Percentiles rank a stretch among this genome's conserved stretches.
phyloP scores from a whole-genome alignment of 2,888 invertebrate species.

The Drosophila leonis region DNA sequence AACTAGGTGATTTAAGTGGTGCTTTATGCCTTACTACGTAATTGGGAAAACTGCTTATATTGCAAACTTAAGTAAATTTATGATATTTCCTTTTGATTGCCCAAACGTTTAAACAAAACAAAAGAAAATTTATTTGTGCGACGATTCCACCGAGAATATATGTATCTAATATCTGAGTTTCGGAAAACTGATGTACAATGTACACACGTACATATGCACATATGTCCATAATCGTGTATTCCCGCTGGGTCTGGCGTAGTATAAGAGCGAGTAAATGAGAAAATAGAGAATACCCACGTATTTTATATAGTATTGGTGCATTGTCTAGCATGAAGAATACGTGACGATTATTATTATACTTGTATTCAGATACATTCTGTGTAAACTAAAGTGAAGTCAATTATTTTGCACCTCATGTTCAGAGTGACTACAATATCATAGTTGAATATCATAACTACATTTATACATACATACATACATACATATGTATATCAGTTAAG shows the following conservation, averaged over 20 bases:
- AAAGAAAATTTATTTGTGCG: too few relatives aligned
- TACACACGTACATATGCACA: too few relatives aligned
- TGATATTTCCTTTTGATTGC: neutral
- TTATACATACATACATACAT: slow-evolving; percentile 10
- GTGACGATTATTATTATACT: slow-evolving; percentile 36
- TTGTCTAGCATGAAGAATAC: slow-evolving; percentile 30
- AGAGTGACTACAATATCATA: slow-evolving; percentile 19
- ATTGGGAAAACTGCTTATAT: neutral
- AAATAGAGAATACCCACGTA: slow-evolving; percentile 30
- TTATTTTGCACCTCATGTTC: slow-evolving; percentile 27
- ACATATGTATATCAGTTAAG: slow-evolving; percentile 2
- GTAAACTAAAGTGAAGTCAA: slow-evolving; percentile 37
- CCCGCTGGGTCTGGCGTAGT: neutral
- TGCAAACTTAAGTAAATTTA: neutral
- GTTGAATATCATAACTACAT: slow-evolving; percentile 21
- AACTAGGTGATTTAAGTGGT: neutral
- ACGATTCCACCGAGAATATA: neutral
- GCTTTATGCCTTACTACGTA: neutral
- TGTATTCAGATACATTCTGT: slow-evolving; percentile 58
- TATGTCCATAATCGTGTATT: neutral
- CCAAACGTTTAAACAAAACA: neutral
- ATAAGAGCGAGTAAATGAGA: slow-evolving; percentile 26
- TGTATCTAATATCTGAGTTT: too few relatives aligned
- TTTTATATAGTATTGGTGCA: slow-evolving; percentile 22
- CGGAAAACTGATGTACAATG: neutral